Base-by-base conservation (phyloP, 2,113 vertebrate species). In the Dolichallabes microphthalmus region DNA sequence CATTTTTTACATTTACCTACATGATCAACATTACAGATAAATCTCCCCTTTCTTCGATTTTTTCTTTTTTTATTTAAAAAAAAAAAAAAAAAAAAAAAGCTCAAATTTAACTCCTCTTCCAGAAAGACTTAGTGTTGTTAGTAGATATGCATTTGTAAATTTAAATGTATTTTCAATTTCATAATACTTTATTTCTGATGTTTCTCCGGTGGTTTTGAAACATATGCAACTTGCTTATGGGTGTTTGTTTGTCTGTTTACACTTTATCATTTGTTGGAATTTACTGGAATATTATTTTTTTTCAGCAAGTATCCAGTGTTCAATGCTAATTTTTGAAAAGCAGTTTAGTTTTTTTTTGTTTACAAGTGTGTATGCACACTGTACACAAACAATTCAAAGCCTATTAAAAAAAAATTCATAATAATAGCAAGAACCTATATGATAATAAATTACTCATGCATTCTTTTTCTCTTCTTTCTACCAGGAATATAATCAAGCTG, bases 251-350 rank as follows among this genome's bases (percentile, higher is more conserved):
- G 79, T 71, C 86, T 87, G 80, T 85, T 83, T 86, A 91, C 45
- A 8, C 45, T 45, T 45, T 45, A 45, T 45, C 45, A 85, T 89
- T 91, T 91, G 22, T 63, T 22, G 77, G 25, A 52, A 82, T 58
- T 19, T 64, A 73, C 60, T 58, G 9, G 76, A 66, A n/a, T n/a
- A n/a, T 75, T 81, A 30, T 0, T 11, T 58, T 86, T 79, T 4
- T 32, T 20, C 32, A 75, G 71, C 91, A 82, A 77, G 60, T 83
- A 89, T 91, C 90, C 88, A 93, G 91, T 84, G 85, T 88, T 73
- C 89, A 91, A 64, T 87, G 80, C 89, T 90, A 68, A 84, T 77
- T 90, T 91, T 93, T 91, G n/a, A 90, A 92, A 92, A 93, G 91
- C 86, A 88, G 92, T 90, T 92, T 92, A 39, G 0, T 35, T 35